A percentile compares a stretch with the other conserved stretches of the same genome.
Evolutionary conservation across 2,113 vertebrate genomes (phyloP).

Genomic region (Cynocephalus volans): DNA sequence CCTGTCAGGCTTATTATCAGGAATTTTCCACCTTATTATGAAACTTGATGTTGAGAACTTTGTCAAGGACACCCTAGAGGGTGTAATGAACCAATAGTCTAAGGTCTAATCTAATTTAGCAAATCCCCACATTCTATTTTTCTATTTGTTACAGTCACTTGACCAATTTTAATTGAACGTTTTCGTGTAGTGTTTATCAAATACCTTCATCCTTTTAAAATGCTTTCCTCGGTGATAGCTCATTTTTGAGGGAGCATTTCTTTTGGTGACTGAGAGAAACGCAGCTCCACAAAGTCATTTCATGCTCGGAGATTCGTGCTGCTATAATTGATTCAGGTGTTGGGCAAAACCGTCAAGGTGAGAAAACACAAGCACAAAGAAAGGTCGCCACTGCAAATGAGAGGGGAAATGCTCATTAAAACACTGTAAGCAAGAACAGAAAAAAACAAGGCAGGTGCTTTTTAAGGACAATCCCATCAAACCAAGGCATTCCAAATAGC

Average conservation of each 20-base stretch:
- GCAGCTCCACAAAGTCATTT: background rate
- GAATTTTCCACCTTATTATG: background rate
- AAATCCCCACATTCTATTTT: background rate
- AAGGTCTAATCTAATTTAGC: background rate
- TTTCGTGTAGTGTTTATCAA: background rate
- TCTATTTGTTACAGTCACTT: background rate
- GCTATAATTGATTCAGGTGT: too few relatives aligned
- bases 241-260: background rate
- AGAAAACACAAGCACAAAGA: fast-evolving
- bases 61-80: background rate
- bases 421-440: fast-evolving
- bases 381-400: background rate
- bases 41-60: background rate
- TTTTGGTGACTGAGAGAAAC: background rate
- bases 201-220: background rate
- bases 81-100: background rate
- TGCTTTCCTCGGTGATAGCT: background rate
- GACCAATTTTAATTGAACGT: constrained; percentile 40
- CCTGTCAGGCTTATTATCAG: background rate
- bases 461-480: fast-evolving
- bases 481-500: fast-evolving
- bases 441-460: background rate
- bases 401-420: background rate
- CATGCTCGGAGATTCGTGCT: background rate
- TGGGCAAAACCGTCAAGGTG: background rate